Percentiles rank a stretch among this genome's conserved stretches.
These are phyloP conservation scores for Catocala sponsa DNA, from an alignment of 2,888 invertebrate species.

Conservation along the genomic window DNA sequence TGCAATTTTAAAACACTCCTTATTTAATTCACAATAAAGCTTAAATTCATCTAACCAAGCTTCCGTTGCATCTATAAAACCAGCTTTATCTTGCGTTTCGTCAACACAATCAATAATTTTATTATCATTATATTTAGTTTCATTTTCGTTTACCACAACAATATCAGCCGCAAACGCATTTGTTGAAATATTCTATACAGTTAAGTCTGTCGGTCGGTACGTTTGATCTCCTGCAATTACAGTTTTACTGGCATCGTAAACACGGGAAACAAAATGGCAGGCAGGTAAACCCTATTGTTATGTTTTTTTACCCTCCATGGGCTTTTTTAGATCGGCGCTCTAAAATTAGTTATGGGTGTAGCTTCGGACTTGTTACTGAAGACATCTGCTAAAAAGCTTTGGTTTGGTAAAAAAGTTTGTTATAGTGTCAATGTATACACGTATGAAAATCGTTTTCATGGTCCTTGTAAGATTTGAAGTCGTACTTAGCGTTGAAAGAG, in stretches of 20 bases:
- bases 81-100: slow-evolving; percentile 21
- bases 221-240: slow-evolving; percentile 84
- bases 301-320: slow-evolving; percentile 64
- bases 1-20: slow-evolving; percentile 25
- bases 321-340: slow-evolving; percentile 52
- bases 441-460: background rate
- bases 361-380: slow-evolving; percentile 32
- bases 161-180: slow-evolving; percentile 29
- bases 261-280: slow-evolving; percentile 72
- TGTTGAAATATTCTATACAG: slow-evolving; percentile 52
- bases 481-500: too few species aligned
- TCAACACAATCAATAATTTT: slow-evolving; percentile 27
- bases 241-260: slow-evolving; percentile 82
- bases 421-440: slow-evolving; percentile 11
- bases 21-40: slow-evolving; percentile 25
- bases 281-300: slow-evolving; percentile 81
- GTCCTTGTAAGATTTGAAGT: background rate
- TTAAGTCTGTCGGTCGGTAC: slow-evolving; percentile 68
- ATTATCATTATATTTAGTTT: slow-evolving; percentile 23
- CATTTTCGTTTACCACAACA: slow-evolving; percentile 31
- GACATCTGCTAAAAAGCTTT: slow-evolving; percentile 49
- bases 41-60: slow-evolving; percentile 28
- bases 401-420: slow-evolving; percentile 36
- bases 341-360: slow-evolving; percentile 50
- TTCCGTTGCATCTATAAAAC: slow-evolving; percentile 32